Base-by-base conservation (phyloP, 2,113 vertebrate genomes). In the Syngnathus scovelli region DNA sequence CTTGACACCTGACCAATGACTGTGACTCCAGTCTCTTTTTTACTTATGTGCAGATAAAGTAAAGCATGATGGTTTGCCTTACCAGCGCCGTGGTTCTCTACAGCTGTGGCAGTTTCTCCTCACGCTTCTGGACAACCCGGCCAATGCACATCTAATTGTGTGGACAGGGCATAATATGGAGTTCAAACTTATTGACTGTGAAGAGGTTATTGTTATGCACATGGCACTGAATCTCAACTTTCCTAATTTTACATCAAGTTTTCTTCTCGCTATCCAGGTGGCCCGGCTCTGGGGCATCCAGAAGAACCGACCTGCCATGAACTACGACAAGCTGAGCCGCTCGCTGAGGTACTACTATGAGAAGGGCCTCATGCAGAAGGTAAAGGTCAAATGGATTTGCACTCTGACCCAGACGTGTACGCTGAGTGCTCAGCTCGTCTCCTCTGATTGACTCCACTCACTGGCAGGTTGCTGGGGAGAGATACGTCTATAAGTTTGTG, bases 311-410 rank as follows among this genome's bases (percentile, higher is more conserved):
- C 96, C 96, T 0, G 95, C 95, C 64, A 98, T 98, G 96, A 98
- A 98, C 89, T 98, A 98, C 0, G 96, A 98, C 90, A 98, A 98
- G 81, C 92, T 98, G 78, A 97, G 95, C 82, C 95, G 96, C 41
- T 97, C 95, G 0, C 91, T 98, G 71, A 93, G 96, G 73, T 98
- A 98, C 82, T 98, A 98, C 88, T 98, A 98, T 0, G 95, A 98
- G 80, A 98, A 98, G 83, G 96, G 96, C 89, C 98, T 98, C 88
- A 98, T 98, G 96, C 96, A 98, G 90, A 98, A 98, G 95, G 96
- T 87, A 75, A 89, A 86, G 82, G 61, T 71, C n/a, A 60, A 52
- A 60, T 21, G 18, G 7, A 43, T 16, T 27, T 1, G 1, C 10
- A 3, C 27, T 4, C 6, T 2, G 18, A 49, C 27, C 0, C 46